These are phyloP conservation scores for Polypedilum pembai DNA, from an alignment of 1,140 invertebrate genomes.

Conservation along the genomic window DNA sequence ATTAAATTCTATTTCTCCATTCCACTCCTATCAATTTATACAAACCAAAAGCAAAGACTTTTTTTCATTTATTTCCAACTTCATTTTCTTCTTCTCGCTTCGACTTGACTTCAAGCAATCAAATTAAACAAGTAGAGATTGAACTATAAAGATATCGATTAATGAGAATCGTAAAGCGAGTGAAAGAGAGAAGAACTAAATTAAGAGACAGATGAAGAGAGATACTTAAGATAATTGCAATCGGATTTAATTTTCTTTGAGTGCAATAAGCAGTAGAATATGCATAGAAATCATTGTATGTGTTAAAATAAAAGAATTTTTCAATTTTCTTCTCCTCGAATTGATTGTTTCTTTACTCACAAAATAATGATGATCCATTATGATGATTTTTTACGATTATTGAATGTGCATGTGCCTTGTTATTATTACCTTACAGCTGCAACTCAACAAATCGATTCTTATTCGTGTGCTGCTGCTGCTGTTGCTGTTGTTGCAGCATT, in stretches of 20 bases:
- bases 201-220: not conserved
- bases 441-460: not conserved
- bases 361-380: not conserved
- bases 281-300: not conserved
- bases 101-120: not conserved
- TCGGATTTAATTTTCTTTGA: constrained; percentile 24
- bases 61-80: too few species aligned
- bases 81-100: not conserved
- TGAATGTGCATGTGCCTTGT: not conserved
- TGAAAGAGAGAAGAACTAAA: not conserved
- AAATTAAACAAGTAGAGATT: not conserved
- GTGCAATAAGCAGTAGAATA: constrained; percentile 4
- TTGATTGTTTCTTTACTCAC: not conserved
- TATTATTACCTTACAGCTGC: constrained; percentile 10
- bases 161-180: not conserved
- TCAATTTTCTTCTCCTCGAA: not conserved
- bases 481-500: not conserved
- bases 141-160: constrained; percentile 22
- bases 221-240: constrained; percentile 26
- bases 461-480: not conserved
- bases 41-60: too few species aligned
- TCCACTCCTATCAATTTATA: too few species aligned
- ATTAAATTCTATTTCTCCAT: too few species aligned
- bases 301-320: not conserved
- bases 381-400: not conserved